Conservation (phyloP, 2,113 vertebrate genomes). For the Canis aureus region DNA sequence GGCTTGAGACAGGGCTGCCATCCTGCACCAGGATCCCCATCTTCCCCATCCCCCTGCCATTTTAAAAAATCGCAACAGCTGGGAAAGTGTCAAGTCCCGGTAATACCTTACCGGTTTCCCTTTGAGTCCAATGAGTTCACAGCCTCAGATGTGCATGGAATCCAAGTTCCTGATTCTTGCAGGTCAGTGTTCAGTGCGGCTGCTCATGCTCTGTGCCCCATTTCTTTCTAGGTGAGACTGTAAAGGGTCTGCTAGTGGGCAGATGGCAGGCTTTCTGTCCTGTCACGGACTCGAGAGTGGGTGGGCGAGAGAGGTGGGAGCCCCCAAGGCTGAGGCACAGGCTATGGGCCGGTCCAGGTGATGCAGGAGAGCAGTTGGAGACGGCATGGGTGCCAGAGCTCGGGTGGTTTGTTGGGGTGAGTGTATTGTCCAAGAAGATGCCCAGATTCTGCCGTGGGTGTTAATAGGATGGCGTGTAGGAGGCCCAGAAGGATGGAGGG, state of each 20-base stretch:
- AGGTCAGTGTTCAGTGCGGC: not conserved
- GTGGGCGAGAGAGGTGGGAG: not conserved
- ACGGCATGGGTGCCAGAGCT: not conserved
- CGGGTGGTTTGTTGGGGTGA: fast-evolving
- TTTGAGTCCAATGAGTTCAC: not conserved
- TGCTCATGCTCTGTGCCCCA: fast-evolving
- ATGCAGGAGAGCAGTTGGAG: fast-evolving
- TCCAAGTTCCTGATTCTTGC: not conserved
- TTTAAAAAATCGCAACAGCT: not conserved
- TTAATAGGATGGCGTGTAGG: not conserved
- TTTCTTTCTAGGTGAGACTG: not conserved
- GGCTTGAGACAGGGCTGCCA: not conserved
- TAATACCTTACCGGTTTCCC: not conserved
- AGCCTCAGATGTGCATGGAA: fast-evolving
- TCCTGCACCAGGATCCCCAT: not conserved
- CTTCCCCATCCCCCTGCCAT: not conserved
- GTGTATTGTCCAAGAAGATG: fast-evolving
- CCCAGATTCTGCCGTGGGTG: not conserved
- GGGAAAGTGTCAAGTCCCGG: not conserved
- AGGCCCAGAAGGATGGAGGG: not conserved
- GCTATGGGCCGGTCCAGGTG: too few species aligned
- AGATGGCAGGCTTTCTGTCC: not conserved
- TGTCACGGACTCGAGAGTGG: not conserved
- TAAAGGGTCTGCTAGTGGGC: too few species aligned
- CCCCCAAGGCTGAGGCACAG: not conserved